These are phyloP conservation scores for Chaetodon trifascialis DNA, from an alignment of 2,113 vertebrate species.

Conservation along the genomic window DNA sequence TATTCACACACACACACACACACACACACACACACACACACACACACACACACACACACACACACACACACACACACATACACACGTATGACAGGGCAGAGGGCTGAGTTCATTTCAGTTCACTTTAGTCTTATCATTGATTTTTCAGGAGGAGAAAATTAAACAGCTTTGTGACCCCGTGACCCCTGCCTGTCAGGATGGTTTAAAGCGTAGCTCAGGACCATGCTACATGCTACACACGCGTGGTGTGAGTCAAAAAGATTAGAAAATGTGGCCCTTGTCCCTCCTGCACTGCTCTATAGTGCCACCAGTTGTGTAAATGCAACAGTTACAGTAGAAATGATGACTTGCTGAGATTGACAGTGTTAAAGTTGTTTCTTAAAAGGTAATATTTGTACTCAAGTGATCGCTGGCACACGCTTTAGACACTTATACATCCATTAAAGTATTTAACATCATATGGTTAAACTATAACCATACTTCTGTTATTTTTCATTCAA, in stretches of 20 bases:
- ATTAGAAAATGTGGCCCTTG: not conserved
- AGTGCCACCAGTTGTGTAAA: not conserved
- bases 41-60: not conserved
- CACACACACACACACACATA: not conserved
- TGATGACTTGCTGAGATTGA: not conserved
- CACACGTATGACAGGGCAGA: not conserved
- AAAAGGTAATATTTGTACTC: no score
- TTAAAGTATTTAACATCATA: not conserved
- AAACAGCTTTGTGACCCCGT: constrained; percentile 4
- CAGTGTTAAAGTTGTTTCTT: not conserved
- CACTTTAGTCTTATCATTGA: not conserved
- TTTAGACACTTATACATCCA: not conserved
- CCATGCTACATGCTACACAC: not conserved
- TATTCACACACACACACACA: not conserved
- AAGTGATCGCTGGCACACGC: not conserved
- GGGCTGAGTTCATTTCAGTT: constrained; percentile 2
- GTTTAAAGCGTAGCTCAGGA: not conserved
- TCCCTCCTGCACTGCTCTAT: not conserved
- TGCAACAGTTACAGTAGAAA: not conserved
- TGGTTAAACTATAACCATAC: not conserved
- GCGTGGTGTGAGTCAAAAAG: constrained; percentile 3
- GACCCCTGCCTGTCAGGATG: not conserved
- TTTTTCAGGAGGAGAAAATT: not conserved
- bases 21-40: not conserved
- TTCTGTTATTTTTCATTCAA: not conserved